Evolutionary conservation across 1,140 invertebrate genomes (phyloP).

Genomic region (Habropoda laboriosa): DNA sequence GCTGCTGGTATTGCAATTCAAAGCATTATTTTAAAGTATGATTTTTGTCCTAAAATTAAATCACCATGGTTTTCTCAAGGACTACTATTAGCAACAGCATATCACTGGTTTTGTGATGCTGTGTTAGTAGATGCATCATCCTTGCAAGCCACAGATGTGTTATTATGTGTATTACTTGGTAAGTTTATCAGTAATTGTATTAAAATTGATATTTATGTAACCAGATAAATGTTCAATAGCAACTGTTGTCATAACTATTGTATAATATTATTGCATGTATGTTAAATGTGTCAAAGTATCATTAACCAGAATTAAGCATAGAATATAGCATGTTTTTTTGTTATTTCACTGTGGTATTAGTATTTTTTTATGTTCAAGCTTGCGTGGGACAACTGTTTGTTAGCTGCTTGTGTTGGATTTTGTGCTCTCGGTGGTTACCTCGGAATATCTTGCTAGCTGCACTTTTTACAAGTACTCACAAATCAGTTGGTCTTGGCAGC

Average conservation of each 20-base stretch:
- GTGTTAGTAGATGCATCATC: slow-evolving; percentile 75
- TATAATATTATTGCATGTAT: slow-evolving; percentile 9
- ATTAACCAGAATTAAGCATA: neutral
- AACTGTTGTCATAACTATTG: neutral
- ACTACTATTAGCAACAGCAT: slow-evolving; percentile 75
- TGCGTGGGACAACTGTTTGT: slow-evolving; percentile 76
- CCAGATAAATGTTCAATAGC: neutral
- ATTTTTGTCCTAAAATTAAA: slow-evolving; percentile 46
- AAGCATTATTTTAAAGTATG: slow-evolving; percentile 49
- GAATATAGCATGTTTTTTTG: neutral
- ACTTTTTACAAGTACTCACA: slow-evolving; percentile 78
- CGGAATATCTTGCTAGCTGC: slow-evolving; percentile 73
- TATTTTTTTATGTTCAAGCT: slow-evolving; percentile 59
- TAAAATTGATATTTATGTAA: neutral
- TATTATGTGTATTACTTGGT: slow-evolving; percentile 78
- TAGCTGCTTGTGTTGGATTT: slow-evolving; percentile 76
- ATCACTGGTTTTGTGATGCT: slow-evolving; percentile 79
- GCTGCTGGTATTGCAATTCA: slow-evolving; percentile 72
- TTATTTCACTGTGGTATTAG: slow-evolving; percentile 11
- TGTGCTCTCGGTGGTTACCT: slow-evolving; percentile 75
- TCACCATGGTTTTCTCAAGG: slow-evolving; percentile 74
- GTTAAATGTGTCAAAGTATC: neutral
- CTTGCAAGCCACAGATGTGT: slow-evolving; percentile 75
- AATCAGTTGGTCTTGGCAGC: slow-evolving; percentile 76
- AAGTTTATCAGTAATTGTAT: slow-evolving; percentile 27